phyloP scores from a whole-genome alignment of 2,797 vertebrate species.

The Hippocampus kuda region DNA sequence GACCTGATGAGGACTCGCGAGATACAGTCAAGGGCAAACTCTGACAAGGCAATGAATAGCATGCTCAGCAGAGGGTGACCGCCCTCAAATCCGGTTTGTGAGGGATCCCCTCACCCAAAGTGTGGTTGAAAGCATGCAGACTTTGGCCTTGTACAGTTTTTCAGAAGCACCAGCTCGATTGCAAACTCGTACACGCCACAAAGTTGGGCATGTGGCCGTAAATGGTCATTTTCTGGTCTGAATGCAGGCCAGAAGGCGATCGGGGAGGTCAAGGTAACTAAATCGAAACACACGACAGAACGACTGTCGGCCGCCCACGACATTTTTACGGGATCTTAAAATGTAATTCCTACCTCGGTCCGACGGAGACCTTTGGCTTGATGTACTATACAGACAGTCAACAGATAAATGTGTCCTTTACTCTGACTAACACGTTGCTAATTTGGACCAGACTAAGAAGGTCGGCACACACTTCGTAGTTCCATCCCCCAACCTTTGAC shows the following conservation, averaged over 20 bases:
- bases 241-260: not conserved
- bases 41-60: not conserved
- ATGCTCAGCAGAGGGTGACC: not conserved
- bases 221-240: too few relatives aligned
- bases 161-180: not conserved
- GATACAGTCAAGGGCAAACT: not conserved
- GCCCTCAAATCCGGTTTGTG: not conserved
- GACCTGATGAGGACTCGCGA: not conserved
- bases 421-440: not conserved
- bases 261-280: not conserved
- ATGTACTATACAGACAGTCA: not conserved
- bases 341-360: not conserved
- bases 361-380: not conserved
- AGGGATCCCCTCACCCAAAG: not conserved
- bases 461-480: not conserved
- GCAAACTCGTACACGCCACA: not conserved
- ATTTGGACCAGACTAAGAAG: not conserved
- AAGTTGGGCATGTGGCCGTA: not conserved
- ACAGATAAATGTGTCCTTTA: not conserved
- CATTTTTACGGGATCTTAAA: not conserved
- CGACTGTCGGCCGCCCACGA: not conserved
- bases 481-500: not conserved
- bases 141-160: not conserved
- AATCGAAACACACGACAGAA: not conserved
- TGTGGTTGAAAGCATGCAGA: not conserved